These are phyloP conservation scores for Bursaphelenchus mucronatus DNA, from an alignment of 1,140 invertebrate genomes.

Conservation along the genomic window DNA sequence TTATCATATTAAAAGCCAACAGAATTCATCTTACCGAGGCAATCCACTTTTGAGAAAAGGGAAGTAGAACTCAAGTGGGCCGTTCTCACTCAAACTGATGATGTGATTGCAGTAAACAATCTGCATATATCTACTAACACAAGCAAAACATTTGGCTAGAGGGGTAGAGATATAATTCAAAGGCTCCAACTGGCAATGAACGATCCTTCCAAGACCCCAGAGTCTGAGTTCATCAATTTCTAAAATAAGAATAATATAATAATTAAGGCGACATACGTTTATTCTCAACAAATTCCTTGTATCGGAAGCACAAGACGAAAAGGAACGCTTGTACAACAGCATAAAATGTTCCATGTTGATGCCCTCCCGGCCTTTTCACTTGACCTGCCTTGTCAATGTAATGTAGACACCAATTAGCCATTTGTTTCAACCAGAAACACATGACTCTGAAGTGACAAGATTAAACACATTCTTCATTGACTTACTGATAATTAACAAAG, in stretches of 20 bases:
- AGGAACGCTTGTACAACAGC: constrained; percentile 40
- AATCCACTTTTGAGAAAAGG: constrained; percentile 12
- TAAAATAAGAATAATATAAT: constrained; percentile 31
- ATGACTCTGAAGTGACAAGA: constrained; percentile 23
- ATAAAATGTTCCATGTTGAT: constrained; percentile 48
- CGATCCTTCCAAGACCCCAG: constrained; percentile 38
- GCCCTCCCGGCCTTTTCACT: constrained; percentile 15
- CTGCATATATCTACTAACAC: constrained; percentile 35
- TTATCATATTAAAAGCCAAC: not conserved
- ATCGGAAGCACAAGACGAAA: constrained; percentile 45
- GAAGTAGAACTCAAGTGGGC: constrained; percentile 5
- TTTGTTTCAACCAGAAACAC: constrained; percentile 32
- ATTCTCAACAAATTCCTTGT: constrained; percentile 36
- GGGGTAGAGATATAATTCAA: constrained; percentile 34
- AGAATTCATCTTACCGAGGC: constrained; percentile 1
- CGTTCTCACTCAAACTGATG: not conserved
- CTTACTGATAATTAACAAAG: constrained; percentile 10
- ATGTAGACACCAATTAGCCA: constrained; percentile 31
- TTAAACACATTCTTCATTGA: constrained; percentile 5
- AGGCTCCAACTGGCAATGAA: constrained; percentile 45
- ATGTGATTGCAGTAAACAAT: constrained; percentile 30
- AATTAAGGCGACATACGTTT: constrained; percentile 28
- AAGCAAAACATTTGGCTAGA: constrained; percentile 43
- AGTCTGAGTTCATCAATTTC: constrained; percentile 30
- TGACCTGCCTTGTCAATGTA: constrained; percentile 30